phyloP scores from a whole-genome alignment of 2,888 invertebrate genomes.

The Odontocerum albicorne region DNA sequence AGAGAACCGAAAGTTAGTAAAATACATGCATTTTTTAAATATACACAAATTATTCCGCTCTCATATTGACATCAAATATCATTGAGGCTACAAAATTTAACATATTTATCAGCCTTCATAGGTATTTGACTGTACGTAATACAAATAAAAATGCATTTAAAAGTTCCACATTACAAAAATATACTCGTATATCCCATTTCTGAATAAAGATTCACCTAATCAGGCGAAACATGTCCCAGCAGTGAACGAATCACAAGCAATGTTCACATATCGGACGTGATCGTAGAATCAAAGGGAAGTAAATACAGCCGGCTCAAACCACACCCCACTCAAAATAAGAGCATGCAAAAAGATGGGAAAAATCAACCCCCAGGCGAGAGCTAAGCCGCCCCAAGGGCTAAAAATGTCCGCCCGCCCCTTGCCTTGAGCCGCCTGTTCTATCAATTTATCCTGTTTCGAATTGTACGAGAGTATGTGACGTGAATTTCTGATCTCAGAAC shows the following conservation, averaged over 20 bases:
- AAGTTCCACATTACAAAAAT: no score
- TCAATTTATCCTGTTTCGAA: constrained; percentile 37
- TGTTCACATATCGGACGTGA: constrained; percentile 34
- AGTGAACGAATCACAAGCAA: constrained; percentile 35
- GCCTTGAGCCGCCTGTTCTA: constrained; percentile 25
- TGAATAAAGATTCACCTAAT: no score
- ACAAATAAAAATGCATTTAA: no score
- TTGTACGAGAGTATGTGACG: constrained; percentile 36
- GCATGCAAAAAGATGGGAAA: constrained; percentile 19
- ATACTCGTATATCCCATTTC: no score
- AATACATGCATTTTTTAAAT: no score
- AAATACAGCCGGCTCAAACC: constrained; percentile 7
- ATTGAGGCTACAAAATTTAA: no score
- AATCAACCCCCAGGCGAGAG: constrained; percentile 20
- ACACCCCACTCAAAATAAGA: constrained; percentile 17
- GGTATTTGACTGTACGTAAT: no score
- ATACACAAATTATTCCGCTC: no score
- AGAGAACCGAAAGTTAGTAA: no score
- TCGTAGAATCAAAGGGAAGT: constrained; percentile 12
- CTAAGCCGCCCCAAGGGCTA: constrained; percentile 24
- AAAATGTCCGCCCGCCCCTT: constrained; percentile 11
- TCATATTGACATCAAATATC: no score
- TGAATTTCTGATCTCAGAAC: constrained; percentile 33
- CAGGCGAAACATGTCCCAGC: constrained; percentile 30
- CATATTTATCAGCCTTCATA: no score